Conservation (phyloP, 2,797 vertebrate genomes). For the Astyanax mexicanus region DNA sequence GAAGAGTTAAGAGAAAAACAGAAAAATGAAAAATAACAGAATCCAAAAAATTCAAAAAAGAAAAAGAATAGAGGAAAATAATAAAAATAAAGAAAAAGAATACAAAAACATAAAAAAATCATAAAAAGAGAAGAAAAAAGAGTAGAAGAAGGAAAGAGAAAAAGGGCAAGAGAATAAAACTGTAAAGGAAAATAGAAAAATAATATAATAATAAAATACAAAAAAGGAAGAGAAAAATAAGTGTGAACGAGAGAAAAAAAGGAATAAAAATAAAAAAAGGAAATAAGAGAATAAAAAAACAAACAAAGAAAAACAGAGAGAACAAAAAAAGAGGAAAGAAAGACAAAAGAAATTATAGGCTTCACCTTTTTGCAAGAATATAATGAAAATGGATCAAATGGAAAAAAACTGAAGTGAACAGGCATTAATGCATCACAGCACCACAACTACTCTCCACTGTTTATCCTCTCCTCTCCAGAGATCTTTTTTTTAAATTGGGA, state of each 20-base stretch:
- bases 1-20: neutral
- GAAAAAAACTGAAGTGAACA: conserved; percentile 2
- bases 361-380: too few relatives aligned
- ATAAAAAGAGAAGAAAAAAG: neutral
- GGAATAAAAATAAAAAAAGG: neutral
- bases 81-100: too few relatives aligned
- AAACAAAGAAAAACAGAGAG: neutral
- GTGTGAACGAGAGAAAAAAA: neutral
- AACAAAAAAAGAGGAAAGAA: neutral
- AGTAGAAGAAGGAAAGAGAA: neutral
- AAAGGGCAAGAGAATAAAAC: rapidly evolving
- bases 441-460: neutral
- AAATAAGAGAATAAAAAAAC: neutral
- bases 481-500: too few relatives aligned
- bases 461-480: neutral
- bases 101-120: too few relatives aligned
- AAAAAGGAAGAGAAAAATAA: neutral
- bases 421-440: neutral
- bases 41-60: too few relatives aligned
- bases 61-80: neutral
- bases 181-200: neutral
- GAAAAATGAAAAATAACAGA: too few relatives aligned
- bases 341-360: too few relatives aligned
- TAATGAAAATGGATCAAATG: conserved; percentile 1
- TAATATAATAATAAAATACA: too few relatives aligned